A percentile compares a stretch with the other conserved stretches of the same genome.
Evolutionary conservation across 2,888 invertebrate species (phyloP).

Genomic region (Antheraea assamensis): DNA sequence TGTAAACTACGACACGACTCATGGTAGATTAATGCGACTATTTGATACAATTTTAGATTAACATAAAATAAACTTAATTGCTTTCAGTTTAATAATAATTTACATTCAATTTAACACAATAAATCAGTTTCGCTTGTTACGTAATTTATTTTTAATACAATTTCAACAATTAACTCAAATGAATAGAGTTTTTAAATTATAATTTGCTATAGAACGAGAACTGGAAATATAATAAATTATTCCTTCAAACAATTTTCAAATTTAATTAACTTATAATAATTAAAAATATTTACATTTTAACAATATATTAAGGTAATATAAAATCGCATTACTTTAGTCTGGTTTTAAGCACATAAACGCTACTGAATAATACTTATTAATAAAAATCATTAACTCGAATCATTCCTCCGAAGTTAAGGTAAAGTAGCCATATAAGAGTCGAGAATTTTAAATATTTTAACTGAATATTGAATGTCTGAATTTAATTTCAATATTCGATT

Average conservation of each 20-base stretch:
- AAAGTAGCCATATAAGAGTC: neutral
- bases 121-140: neutral
- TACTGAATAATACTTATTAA: neutral
- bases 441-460: neutral
- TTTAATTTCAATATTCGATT: neutral
- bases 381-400: neutral
- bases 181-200: neutral
- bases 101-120: neutral
- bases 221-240: no score
- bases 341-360: neutral
- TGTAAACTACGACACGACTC: neutral
- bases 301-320: no score
- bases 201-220: no score
- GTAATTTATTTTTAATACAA: neutral
- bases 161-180: neutral
- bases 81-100: neutral
- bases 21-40: neutral
- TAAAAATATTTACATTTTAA: no score
- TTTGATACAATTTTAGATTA: constrained; percentile 1
- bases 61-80: neutral
- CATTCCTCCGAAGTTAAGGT: neutral
- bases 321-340: neutral
- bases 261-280: no score
- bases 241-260: no score
- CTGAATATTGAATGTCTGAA: neutral